Base-by-base conservation (phyloP, 2,888 invertebrate genomes). In the Idaea aversata region DNA sequence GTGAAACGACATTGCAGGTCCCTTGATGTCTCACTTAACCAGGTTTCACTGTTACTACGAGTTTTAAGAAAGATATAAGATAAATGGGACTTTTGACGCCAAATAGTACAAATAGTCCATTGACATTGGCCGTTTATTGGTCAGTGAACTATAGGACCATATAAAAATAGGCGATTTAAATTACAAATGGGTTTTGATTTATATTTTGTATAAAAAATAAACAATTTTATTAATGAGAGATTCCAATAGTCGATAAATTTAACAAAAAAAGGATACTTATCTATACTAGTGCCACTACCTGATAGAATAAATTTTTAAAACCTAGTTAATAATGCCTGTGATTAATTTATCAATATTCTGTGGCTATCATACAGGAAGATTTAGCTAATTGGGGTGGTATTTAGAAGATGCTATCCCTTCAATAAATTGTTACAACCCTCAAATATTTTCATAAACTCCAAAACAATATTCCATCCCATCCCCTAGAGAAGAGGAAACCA, bases 401-500 rank as follows among this genome's bases (percentile, higher is more conserved):
- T 47, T 47, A 47, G 47, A 6, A 4, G 7, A 10, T 4, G 47
- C 13, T 47, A 2, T 10, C 13, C 7, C 47, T 47, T 47, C 13
- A 47, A 47, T 10, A 47, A 47, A 47, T 47, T 13, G 47, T 13
- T 4, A 47, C 3, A 6, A 10, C 47, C 47, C 47, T 47, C 10
- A 13, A 10, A 47, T 6, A 47, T 7, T 47, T 10, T 3, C 25
- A 25, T 25, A 25, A 2, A 25, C 10, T 47, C 10, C 5, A 2
- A 47, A 47, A 7, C 7, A 47, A 10, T 47, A 47, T 47, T 47
- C 47, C 47, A 47, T 13, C 47, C 47, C 7, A 47, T 47, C 13
- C 47, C 47, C 10, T 10, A 10, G 47, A 83, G 84, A 84, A 85
- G 76, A 86, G 87, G 87, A 90, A 90, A 86, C 80, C 88, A 88